Percentiles rank a stretch among this genome's conserved stretches.
These are phyloP conservation scores for Cololabis saira DNA, from an alignment of 2,113 vertebrate species.

Conservation along the genomic window DNA sequence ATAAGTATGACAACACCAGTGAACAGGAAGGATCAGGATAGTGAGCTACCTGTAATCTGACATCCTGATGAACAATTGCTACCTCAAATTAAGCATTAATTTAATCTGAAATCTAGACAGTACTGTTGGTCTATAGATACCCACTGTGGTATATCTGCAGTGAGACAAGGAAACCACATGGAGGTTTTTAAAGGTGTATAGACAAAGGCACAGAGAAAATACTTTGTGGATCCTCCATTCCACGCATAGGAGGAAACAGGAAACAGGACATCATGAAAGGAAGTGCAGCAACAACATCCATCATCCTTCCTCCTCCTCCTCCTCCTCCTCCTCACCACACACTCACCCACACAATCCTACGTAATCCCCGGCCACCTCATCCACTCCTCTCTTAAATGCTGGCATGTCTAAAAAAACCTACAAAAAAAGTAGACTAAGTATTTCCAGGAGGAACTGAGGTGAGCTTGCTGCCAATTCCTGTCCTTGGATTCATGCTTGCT, in stretches of 20 bases:
- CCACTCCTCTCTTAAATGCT: conserved; percentile 45
- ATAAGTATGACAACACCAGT: neutral
- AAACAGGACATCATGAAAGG: conserved; percentile 57
- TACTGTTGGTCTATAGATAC: neutral
- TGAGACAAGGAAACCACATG: neutral
- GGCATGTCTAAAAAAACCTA: conserved; percentile 14
- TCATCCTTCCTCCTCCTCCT: conserved; percentile 11
- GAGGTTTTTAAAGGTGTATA: neutral
- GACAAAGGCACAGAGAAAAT: conserved; percentile 17
- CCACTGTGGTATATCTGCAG: neutral
- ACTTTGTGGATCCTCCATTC: neutral
- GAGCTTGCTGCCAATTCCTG: no score
- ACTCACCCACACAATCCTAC: conserved; percentile 23
- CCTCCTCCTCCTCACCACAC: conserved; percentile 20
- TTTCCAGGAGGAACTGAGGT: no score
- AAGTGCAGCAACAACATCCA: conserved; percentile 54
- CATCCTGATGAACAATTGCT: neutral
- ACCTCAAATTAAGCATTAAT: neutral
- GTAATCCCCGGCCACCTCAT: conserved; percentile 37
- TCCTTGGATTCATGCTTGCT: no score
- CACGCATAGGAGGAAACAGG: conserved; percentile 56
- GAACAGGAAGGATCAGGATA: conserved; percentile 12
- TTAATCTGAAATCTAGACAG: neutral
- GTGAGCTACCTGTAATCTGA: conserved; percentile 11
- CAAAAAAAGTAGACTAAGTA: no score